Percentiles rank a stretch among this genome's conserved stretches.
Evolutionary conservation across 1,140 invertebrate genomes (phyloP).

Genomic region (Orchesella cincta): DNA sequence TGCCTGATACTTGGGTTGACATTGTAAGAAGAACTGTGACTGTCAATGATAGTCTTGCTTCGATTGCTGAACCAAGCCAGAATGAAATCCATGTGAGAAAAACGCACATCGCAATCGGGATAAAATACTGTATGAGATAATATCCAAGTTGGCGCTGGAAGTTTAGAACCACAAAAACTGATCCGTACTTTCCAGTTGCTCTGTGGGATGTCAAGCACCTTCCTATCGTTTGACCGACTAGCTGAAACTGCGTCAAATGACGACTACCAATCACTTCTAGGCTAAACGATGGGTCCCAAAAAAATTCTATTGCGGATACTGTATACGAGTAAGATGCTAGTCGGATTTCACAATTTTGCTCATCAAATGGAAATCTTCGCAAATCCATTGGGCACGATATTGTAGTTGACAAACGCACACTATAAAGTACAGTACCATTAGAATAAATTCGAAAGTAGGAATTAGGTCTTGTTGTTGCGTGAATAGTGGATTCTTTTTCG

Average conservation of each 20-base stretch:
- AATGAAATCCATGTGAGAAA: neutral
- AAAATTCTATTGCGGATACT: neutral
- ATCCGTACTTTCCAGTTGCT: neutral
- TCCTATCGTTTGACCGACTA: neutral
- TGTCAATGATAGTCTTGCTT: neutral
- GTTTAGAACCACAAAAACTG: neutral
- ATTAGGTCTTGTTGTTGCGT: neutral
- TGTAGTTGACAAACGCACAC: neutral
- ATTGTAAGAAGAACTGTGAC: neutral
- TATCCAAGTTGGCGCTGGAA: neutral
- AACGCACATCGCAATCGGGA: neutral
- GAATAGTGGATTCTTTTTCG: neutral
- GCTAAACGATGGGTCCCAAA: neutral
- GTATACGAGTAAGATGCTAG: neutral
- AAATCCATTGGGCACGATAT: neutral
- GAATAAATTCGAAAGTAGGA: neutral
- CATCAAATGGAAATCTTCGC: neutral
- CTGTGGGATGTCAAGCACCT: neutral
- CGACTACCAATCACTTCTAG: neutral
- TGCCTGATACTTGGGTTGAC: neutral
- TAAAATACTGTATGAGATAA: neutral
- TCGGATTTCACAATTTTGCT: neutral
- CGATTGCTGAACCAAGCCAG: neutral
- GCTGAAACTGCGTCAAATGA: conserved; percentile 2
- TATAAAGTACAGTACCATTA: neutral